A percentile compares a stretch with the other conserved stretches of the same genome.
These are phyloP conservation scores for Corythornis vintsioides DNA, from an alignment of 2,113 vertebrate species.

Conservation along the genomic window DNA sequence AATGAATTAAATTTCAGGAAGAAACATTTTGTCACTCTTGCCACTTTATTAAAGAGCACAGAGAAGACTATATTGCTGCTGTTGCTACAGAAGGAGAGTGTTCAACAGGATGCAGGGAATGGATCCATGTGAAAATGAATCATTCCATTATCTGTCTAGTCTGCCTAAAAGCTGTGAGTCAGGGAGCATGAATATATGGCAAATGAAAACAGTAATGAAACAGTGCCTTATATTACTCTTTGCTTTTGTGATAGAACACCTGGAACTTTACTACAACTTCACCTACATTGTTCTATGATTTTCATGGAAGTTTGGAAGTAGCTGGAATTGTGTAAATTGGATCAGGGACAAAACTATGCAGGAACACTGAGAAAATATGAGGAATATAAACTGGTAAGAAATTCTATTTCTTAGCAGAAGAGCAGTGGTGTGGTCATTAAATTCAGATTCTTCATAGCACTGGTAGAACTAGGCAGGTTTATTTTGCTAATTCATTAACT, in stretches of 20 bases:
- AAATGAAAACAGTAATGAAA: not conserved
- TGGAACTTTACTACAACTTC: not conserved
- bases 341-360: not conserved
- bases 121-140: not conserved
- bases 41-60: not conserved
- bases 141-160: not conserved
- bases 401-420: not conserved
- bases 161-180: not conserved
- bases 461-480: not conserved
- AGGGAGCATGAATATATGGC: not conserved
- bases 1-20: not conserved
- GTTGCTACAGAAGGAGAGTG: not conserved
- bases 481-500: not conserved
- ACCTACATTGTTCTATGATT: not conserved
- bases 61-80: not conserved
- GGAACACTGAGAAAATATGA: not conserved
- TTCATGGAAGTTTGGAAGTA: not conserved
- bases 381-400: not conserved
- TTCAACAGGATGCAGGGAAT: not conserved
- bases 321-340: not conserved
- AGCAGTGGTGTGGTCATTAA: not conserved
- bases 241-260: not conserved
- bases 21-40: not conserved
- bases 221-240: not conserved
- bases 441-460: not conserved